Base-by-base conservation (phyloP, 1,140 invertebrate species). In the Drosophila mojavensis region DNA sequence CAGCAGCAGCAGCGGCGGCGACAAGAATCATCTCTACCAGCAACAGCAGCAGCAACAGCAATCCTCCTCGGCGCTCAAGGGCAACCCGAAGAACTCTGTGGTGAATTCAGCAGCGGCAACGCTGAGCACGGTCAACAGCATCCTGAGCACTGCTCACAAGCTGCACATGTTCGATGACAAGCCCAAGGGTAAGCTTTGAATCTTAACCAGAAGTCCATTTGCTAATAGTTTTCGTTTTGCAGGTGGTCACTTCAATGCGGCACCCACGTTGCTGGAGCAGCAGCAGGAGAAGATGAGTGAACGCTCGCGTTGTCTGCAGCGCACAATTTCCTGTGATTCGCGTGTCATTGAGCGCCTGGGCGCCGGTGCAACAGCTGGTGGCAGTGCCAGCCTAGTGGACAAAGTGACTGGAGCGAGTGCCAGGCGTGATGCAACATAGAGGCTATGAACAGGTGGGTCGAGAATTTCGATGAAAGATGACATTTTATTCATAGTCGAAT, bases 211-310 rank as follows among this genome's bases (percentile, higher is more conserved):
- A 17, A 10, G 10, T 17, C 3, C 15, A 10, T 5, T 13, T 11
- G n/a, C 15, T 39, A 39, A 41, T 2, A 1, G 24, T 33, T 10
- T 24, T 33, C 0, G n/a, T 53, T n/a, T 45, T 11, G 3, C 36
- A 92, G 91, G 81, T 62, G 91, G 90, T 17, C 93, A 93, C 67
- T 95, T 95, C 79, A 95, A 94, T 92, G 94, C 95, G 5, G 95
- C 95, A 24, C 95, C 96, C 26, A 96, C 96, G 5, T 89, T 95
- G 20, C 94, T 96, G 1, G 96, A 96, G 88, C 93, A 94, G 63
- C 95, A 96, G 90, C 93, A 96, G 68, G 96, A 97, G 91, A 96
- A 95, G 91, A 93, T 96, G 26, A 96, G 95, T 15, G 95, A 96
- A 78, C 93, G 96, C 79, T 92, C 97, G 58, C 97, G 73, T 10